phyloP scores from a whole-genome alignment of 2,888 invertebrate species.

The Drosophila quinaria region DNA sequence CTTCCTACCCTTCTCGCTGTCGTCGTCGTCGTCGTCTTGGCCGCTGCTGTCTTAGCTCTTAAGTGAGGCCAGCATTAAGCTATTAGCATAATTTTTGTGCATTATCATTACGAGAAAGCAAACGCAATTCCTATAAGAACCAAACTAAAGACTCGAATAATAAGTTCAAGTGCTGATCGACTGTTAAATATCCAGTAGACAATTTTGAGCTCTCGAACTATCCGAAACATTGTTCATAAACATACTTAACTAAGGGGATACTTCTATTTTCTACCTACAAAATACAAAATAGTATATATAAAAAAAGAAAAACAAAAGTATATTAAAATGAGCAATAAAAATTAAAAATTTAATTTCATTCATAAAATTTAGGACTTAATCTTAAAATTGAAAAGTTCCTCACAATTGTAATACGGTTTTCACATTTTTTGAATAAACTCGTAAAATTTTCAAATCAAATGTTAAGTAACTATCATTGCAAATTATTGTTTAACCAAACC shows the following conservation, averaged over 20 bases:
- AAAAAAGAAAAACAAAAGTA: no score
- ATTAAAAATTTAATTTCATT: no score
- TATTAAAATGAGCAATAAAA: no score
- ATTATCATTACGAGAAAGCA: constrained; percentile 62
- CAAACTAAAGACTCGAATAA: neutral
- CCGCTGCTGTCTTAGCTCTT: constrained; percentile 67
- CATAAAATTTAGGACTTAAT: no score
- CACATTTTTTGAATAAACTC: no score
- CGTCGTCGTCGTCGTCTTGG: constrained; percentile 33
- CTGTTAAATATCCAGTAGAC: constrained; percentile 6
- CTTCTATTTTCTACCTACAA: no score
- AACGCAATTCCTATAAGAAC: constrained; percentile 31
- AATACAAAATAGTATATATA: no score
- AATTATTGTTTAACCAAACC: no score
- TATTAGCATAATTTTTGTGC: constrained; percentile 78
- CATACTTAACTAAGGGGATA: neutral
- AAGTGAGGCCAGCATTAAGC: constrained; percentile 75
- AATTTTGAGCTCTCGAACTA: neutral
- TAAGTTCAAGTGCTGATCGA: neutral
- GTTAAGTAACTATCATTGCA: no score
- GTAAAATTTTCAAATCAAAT: no score
- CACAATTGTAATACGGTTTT: no score
- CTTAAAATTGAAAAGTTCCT: no score
- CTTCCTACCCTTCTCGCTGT: neutral
- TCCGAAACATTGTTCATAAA: neutral